Base-by-base conservation (phyloP, 2,888 invertebrate species). In the Folsomia candida region DNA sequence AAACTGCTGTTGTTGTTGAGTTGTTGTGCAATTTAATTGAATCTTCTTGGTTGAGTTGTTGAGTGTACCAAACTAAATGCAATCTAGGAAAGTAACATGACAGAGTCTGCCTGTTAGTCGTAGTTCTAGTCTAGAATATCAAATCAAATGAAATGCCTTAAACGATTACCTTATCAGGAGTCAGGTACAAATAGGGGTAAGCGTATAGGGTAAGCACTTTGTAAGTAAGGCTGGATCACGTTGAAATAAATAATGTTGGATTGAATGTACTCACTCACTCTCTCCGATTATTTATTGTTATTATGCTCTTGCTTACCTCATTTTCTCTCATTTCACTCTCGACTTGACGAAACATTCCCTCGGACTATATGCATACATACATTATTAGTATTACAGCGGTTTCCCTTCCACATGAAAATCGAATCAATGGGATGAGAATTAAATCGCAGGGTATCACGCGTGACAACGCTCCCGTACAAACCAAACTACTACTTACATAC, bases 111-210 rank as follows among this genome's bases (percentile, higher is more conserved):
- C 37, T 37, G 54, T 54, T 6, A 54, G 54, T 14, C 37, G 37
- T 37, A 37, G 37, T 54, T 54, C 18, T 54, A 20, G 54, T 37
- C 37, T 37, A 37, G 37, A 37, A 37, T 54, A 54, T 54, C 54
- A 54, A 54, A 54, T 54, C 54, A 54, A 54, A 54, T 54, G 54
- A 54, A 54, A 54, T 54, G 54, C 54, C 54, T 54, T 54, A 54
- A 54, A 54, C 54, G 54, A 54, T 54, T 54, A 54, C 54, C 54
- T 54, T 20, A 54, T 54, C 54, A 54, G 54, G 54, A 54, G 54
- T 54, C 54, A 54, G 54, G 54, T 54, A 54, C 54, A 54, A 54
- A 54, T 54, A 54, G 54, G 54, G 54, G 54, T 54, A 54, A 54
- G 54, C 54, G 54, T 54, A 54, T 54, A 22, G 54, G 54, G 54